Evolutionary conservation across 2,888 invertebrate genomes (phyloP), one percentile per base, ranked within the genome.

Genomic region (Drosophila tanythrix): DNA sequence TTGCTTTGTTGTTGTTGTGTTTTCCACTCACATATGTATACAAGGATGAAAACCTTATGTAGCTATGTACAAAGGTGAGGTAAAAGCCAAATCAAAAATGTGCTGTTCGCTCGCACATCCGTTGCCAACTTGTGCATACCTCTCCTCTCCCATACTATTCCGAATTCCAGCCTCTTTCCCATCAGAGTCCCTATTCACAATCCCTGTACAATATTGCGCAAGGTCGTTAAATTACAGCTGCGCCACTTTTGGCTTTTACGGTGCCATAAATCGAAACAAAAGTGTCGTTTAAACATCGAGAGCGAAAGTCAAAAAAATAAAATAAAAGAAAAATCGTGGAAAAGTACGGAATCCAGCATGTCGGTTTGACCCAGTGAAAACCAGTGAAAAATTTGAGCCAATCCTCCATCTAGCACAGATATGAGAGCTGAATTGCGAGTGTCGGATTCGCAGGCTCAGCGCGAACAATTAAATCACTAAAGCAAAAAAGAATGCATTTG

Each of bases 221-320:
- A 77, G 65, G 71, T 79, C 82, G 79, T 83, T 79, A 83, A 84
- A 84, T 79, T 82, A 82, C 83, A 82, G 75, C 83, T 81, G 82
- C 74, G 78, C 74, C 82, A 84, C 84, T 83, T 84, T 84, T 76
- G 79, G 77, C 75, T 84, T 85, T 86, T 86, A 85, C 80, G 82
- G 86, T 70, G 74, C 75, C 84, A 83, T 85, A 86, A 86, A 85
- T 86, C 83, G 83, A 82, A 86, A 83, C 84, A 85, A 85, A 86
- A 85, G 83, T 86, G 83, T 83, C 84, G 86, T 85, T 86, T 82
- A 80, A 80, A 70, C 76, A 80, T 79, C 70, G 80, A 83, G 74
- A 85, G 62, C 56, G 55, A 62, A 59, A 50, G 63, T 53, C 25
- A 59, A 67, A 60, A 62, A 56, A 50, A 59, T 50, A 18, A 61